Evolutionary conservation across 2,888 invertebrate species (phyloP).

Genomic region (Oegoconia quadripuncta): DNA sequence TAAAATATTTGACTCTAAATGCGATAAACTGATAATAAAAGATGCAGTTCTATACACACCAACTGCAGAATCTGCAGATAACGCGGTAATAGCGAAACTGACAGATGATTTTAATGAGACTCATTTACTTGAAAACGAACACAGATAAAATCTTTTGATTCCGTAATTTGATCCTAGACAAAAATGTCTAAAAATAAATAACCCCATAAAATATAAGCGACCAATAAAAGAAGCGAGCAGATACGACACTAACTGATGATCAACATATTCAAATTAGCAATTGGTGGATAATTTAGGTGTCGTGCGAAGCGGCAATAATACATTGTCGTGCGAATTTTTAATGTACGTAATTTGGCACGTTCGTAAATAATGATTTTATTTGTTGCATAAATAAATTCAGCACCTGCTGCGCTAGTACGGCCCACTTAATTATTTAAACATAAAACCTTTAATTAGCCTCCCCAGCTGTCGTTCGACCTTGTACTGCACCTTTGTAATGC

Average conservation of each 20-base stretch:
- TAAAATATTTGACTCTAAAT: no score
- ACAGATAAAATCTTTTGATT: no score
- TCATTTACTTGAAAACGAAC: no score
- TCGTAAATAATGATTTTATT: conserved; percentile 72
- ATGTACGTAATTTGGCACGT: conserved; percentile 64
- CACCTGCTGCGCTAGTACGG: conserved; percentile 51
- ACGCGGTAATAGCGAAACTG: no score
- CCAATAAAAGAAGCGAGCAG: neutral
- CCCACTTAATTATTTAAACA: conserved; percentile 75
- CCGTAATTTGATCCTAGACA: no score
- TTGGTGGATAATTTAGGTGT: conserved; percentile 28
- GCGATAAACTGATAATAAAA: no score
- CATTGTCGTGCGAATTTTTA: conserved; percentile 41
- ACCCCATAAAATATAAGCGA: no score
- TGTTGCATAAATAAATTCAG: conserved; percentile 49
- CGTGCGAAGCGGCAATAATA: conserved; percentile 35
- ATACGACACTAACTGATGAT: neutral
- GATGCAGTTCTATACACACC: no score
- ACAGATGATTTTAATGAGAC: no score
- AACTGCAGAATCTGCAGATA: no score
- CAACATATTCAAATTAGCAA: conserved; percentile 14
- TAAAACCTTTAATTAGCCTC: conserved; percentile 75
- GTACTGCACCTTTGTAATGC: conserved; percentile 69
- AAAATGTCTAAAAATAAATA: no score
- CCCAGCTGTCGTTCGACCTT: conserved; percentile 68